phyloP scores from a whole-genome alignment of 2,888 invertebrate species.

The Trisateles emortualis region DNA sequence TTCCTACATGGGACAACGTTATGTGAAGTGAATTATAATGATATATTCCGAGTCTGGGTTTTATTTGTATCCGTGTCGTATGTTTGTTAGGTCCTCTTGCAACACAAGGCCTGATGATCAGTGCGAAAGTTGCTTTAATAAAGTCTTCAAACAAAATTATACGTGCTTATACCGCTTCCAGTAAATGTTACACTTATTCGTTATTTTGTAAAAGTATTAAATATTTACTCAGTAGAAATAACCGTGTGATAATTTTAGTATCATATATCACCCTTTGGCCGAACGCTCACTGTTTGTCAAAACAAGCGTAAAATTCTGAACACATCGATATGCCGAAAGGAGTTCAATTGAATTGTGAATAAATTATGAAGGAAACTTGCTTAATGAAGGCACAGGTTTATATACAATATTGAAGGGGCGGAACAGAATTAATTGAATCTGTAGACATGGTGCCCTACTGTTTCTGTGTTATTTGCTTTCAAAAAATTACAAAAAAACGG shows the following conservation, averaged over 20 bases:
- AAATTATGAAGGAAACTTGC: conserved; percentile 33
- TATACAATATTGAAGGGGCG: conserved; percentile 35
- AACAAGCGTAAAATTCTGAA: conserved; percentile 35
- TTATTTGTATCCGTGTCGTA: too few species aligned
- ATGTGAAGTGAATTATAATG: too few species aligned
- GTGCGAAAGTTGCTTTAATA: too few species aligned
- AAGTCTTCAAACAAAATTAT: too few species aligned
- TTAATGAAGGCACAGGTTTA: conserved; percentile 35
- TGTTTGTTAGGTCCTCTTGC: too few species aligned
- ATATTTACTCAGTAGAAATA: conserved; percentile 49
- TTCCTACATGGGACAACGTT: too few species aligned
- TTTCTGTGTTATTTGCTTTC: conserved; percentile 37
- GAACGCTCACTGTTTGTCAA: conserved; percentile 19
- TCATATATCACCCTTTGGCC: conserved; percentile 44
- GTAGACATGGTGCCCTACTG: conserved; percentile 18
- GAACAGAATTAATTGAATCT: conserved; percentile 33
- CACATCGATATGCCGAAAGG: conserved; percentile 35
- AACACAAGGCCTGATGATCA: too few species aligned
- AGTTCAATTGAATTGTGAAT: conserved; percentile 39
- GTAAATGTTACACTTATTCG: conserved; percentile 4
- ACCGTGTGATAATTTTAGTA: conserved; percentile 51
- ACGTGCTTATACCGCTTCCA: conserved; percentile 37
- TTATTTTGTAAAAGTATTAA: conserved; percentile 26
- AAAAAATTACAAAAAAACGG: conserved; percentile 55
- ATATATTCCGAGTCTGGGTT: too few species aligned